phyloP scores from a whole-genome alignment of 2,797 vertebrate genomes.

The Garrulus glandarius region DNA sequence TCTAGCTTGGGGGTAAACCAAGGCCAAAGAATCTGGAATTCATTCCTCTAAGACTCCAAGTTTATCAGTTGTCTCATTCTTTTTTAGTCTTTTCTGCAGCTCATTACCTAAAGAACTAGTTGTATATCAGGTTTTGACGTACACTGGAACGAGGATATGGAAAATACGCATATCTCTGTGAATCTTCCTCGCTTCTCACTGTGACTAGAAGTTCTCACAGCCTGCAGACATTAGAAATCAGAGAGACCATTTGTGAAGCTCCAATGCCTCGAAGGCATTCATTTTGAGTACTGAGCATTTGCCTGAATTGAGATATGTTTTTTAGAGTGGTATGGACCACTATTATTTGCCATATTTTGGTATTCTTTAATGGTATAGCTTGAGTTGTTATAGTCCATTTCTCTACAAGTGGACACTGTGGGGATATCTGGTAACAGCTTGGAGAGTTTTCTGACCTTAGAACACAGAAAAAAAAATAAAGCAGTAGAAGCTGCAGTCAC shows the following conservation, averaged over 20 bases:
- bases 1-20: not conserved
- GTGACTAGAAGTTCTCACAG: not conserved
- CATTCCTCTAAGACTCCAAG: not conserved
- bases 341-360: not conserved
- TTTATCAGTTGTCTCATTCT: not conserved
- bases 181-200: not conserved
- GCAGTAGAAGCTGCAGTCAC: not conserved
- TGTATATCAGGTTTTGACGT: not conserved
- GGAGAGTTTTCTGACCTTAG: not conserved
- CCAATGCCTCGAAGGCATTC: not conserved
- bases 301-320: not conserved
- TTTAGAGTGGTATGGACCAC: not conserved
- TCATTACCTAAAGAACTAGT: not conserved
- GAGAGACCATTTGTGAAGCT: not conserved
- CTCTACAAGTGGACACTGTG: not conserved
- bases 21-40: not conserved
- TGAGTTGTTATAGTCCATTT: not conserved
- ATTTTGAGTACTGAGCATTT: not conserved
- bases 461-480: not conserved
- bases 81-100: not conserved
- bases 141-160: not conserved
- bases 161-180: not conserved
- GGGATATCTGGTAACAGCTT: not conserved
- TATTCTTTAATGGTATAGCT: not conserved
- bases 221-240: not conserved